Percentiles rank a stretch among this genome's conserved stretches.
Evolutionary conservation across 2,113 vertebrate species (phyloP).

Genomic region (zebrafish (Danio rerio)): DNA sequence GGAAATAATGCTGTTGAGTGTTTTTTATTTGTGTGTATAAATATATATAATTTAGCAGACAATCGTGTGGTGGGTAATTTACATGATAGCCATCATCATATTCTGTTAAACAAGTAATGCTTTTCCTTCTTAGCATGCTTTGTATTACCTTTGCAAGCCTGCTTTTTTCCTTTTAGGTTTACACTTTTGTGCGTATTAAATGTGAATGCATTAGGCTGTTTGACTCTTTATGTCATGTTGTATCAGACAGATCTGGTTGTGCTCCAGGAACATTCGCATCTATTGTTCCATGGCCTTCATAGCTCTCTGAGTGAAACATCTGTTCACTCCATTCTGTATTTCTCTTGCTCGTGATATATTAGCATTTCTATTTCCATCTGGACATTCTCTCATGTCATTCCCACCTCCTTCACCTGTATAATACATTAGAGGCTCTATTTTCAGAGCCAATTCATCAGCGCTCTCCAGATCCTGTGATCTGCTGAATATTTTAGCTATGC

Average conservation of each 20-base stretch:
- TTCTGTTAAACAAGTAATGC: not conserved
- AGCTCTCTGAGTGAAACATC: constrained; percentile 42
- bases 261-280: constrained; percentile 18
- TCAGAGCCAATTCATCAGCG: constrained; percentile 51
- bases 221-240: not conserved
- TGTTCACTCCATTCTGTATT: constrained; percentile 46
- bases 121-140: constrained; percentile 3
- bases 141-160: not conserved
- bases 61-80: constrained; percentile 62
- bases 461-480: constrained; percentile 45
- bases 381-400: constrained; percentile 34
- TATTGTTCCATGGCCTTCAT: constrained; percentile 17
- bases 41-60: constrained; percentile 62
- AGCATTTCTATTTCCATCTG: constrained; percentile 50
- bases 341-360: constrained; percentile 48
- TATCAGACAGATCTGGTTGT: constrained; percentile 2
- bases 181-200: not conserved
- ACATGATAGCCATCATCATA: not conserved
- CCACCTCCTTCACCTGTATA: constrained; percentile 43
- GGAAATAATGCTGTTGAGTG: constrained; percentile 36
- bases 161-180: not conserved
- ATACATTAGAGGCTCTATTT: constrained; percentile 57
- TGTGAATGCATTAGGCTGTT: constrained; percentile 18
- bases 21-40: constrained; percentile 60
- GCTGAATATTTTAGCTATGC: constrained; percentile 56